Evolutionary conservation across 2,113 vertebrate species (phyloP).

Genomic region (Scartelaos histophorus): DNA sequence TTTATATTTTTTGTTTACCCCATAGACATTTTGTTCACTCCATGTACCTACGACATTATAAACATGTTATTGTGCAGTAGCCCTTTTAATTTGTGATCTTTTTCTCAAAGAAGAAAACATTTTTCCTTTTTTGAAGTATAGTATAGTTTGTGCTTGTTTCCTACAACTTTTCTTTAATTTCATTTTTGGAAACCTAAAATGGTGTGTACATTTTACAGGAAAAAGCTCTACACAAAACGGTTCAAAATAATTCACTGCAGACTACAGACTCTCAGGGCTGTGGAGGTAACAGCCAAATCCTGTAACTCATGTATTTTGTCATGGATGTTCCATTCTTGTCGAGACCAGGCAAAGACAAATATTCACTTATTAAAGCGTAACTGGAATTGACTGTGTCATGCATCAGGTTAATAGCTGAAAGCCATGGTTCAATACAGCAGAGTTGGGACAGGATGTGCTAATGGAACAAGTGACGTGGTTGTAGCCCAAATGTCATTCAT

Average conservation of each 20-base stretch:
- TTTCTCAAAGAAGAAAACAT: not conserved
- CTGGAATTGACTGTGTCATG: conserved; percentile 95
- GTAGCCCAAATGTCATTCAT: conserved; percentile 90
- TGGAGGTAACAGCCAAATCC: conserved; percentile 79
- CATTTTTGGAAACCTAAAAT: not conserved
- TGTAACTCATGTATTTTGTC: conserved; percentile 46
- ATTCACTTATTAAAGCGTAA: conserved; percentile 96
- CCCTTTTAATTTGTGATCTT: not conserved
- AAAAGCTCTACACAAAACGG: conserved; percentile 1
- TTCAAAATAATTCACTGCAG: conserved; percentile 18
- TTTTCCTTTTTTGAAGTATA: too few species aligned
- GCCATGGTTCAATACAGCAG: conserved; percentile 92
- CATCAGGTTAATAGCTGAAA: conserved; percentile 95
- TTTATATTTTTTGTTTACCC: too few species aligned
- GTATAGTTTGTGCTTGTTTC: too few species aligned
- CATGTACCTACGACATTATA: too few species aligned
- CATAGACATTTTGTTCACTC: too few species aligned
- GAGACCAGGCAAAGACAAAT: conserved; percentile 82
- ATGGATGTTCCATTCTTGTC: conserved; percentile 50
- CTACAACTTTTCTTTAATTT: too few species aligned
- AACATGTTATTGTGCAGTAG: too few species aligned
- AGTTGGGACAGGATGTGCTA: conserved; percentile 93
- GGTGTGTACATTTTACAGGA: too few species aligned
- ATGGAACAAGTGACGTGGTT: conserved; percentile 98
- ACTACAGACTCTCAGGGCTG: conserved; percentile 14